These are phyloP conservation scores for Eucidaris tribuloides DNA, from an alignment of 35 echinoderm and acorn worm species.

Conservation along the genomic window DNA sequence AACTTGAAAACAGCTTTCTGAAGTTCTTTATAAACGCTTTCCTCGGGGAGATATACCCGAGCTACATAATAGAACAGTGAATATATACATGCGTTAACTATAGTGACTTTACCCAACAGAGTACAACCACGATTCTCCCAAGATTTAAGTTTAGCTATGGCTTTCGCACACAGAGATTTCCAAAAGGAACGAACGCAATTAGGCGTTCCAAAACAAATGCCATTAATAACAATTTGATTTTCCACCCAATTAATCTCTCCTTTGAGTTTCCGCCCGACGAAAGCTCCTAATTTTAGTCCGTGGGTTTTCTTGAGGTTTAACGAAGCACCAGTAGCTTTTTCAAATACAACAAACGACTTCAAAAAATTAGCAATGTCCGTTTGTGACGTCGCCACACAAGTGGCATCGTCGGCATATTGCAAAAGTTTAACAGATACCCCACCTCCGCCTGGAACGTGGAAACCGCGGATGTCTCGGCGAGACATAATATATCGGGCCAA, in stretches of 20 bases:
- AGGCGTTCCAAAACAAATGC: constrained; percentile 11
- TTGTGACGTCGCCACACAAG: constrained; percentile 25
- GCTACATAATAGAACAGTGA: neutral
- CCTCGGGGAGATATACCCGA: neutral
- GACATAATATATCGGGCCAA: constrained; percentile 24
- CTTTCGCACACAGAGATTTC: neutral
- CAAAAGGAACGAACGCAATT: neutral
- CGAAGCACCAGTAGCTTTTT: constrained; percentile 26
- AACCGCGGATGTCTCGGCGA: neutral
- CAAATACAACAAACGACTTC: constrained; percentile 10
- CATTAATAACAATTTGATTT: constrained; percentile 25
- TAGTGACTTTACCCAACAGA: neutral
- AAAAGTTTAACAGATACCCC: constrained; percentile 4
- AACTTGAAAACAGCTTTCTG: neutral
- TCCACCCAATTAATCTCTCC: constrained; percentile 31
- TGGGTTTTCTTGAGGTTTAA: constrained; percentile 22
- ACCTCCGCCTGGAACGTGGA: constrained; percentile 5
- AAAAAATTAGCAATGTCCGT: constrained; percentile 5
- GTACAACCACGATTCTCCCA: constrained; percentile 1
- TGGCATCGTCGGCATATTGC: constrained; percentile 40
- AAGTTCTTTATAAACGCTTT: neutral
- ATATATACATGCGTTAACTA: neutral
- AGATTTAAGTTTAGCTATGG: neutral
- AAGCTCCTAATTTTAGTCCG: constrained; percentile 21
- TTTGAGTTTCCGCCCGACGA: constrained; percentile 18